These are phyloP conservation scores for Hermaeophaga mercurialis DNA, from an alignment of 2,888 invertebrate genomes.

Conservation along the genomic window DNA sequence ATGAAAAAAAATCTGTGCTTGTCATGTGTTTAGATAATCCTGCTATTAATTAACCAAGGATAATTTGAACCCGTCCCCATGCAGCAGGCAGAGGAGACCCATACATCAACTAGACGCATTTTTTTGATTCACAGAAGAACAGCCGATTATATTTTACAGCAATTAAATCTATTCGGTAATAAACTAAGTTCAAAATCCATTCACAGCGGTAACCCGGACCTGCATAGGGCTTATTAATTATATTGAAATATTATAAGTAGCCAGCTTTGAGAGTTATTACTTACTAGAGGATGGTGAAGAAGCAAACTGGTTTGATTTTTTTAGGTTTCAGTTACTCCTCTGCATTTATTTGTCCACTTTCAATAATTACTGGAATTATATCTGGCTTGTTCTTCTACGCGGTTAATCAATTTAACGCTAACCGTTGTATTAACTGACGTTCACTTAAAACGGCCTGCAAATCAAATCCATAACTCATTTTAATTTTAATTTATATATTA, in stretches of 20 bases:
- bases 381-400: slow-evolving; percentile 11
- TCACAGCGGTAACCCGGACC: slow-evolving; percentile 41
- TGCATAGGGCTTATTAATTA: slow-evolving; percentile 36
- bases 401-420: slow-evolving; percentile 23
- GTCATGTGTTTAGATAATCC: slow-evolving; percentile 11
- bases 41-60: slow-evolving; percentile 16
- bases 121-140: slow-evolving; percentile 11
- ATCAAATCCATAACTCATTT: slow-evolving; percentile 14
- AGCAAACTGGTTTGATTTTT: slow-evolving; percentile 21
- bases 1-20: neutral
- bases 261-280: slow-evolving; percentile 22
- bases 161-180: slow-evolving; percentile 24
- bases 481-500: neutral
- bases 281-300: slow-evolving; percentile 17
- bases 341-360: slow-evolving; percentile 25
- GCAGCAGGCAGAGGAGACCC: slow-evolving; percentile 1
- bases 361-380: slow-evolving; percentile 25
- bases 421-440: slow-evolving; percentile 15
- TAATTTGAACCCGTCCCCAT: slow-evolving; percentile 5
- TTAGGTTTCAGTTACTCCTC: slow-evolving; percentile 25
- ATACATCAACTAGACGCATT: slow-evolving; percentile 12
- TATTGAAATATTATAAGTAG: slow-evolving; percentile 37
- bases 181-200: slow-evolving; percentile 25
- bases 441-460: slow-evolving; percentile 14
- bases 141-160: slow-evolving; percentile 20